Conservation (phyloP, 1,140 invertebrate species). For the Dryas iulia region DNA sequence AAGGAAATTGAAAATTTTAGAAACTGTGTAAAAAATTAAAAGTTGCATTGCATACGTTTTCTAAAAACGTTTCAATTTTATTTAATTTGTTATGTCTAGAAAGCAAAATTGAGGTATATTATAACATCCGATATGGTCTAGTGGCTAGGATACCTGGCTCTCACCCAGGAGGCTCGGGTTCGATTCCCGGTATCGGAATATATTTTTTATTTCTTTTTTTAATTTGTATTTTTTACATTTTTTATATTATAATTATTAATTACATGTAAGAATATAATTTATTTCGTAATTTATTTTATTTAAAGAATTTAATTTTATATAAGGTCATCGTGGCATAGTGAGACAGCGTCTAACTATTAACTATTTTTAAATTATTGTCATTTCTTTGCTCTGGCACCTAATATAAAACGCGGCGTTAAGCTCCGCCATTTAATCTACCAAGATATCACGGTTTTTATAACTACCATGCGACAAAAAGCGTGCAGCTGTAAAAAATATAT, state of each 20-base stretch:
- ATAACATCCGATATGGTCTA: constrained; percentile 62
- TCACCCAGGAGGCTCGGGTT: constrained; percentile 58
- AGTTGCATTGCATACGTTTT: no score
- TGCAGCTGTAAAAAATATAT: no score
- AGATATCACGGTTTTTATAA: no score
- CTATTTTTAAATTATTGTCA: no score
- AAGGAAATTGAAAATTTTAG: no score
- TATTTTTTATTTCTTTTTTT: constrained; percentile 19
- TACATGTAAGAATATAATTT: background rate
- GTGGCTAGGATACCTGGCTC: constrained; percentile 61
- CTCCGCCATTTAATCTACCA: no score
- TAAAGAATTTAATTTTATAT: background rate
- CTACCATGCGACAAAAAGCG: no score
- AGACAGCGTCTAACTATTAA: no score
- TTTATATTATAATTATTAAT: background rate
- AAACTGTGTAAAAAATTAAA: constrained; percentile 30
- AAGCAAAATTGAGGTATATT: background rate
- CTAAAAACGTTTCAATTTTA: no score
- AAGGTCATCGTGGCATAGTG: no score
- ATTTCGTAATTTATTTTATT: background rate
- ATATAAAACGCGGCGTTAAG: no score
- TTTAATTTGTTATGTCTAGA: constrained; percentile 24
- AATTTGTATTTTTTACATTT: constrained; percentile 7
- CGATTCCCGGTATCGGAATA: constrained; percentile 67
- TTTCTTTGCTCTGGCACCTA: no score